Evolutionary conservation across 2,888 invertebrate species (phyloP).

Genomic region (Matsumyia berberina): DNA sequence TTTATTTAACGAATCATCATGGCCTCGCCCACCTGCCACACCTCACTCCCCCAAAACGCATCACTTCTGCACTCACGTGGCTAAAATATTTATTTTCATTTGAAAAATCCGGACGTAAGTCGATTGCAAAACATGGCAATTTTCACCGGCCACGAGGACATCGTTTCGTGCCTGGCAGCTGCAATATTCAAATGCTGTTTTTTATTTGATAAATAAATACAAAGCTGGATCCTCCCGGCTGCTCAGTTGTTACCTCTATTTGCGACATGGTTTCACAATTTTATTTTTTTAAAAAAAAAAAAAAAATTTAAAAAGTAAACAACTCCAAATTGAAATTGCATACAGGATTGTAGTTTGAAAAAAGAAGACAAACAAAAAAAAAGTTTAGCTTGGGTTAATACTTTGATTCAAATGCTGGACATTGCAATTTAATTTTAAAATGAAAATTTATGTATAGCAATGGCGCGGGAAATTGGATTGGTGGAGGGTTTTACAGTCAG

Average conservation of each 20-base stretch:
- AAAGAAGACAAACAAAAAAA: background rate
- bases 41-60: background rate
- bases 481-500: background rate
- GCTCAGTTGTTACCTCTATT: constrained; percentile 49
- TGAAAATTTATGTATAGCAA: constrained; percentile 5
- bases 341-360: background rate
- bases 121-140: constrained; percentile 35
- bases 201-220: constrained; percentile 57
- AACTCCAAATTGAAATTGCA: constrained; percentile 54
- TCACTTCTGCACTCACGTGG: background rate
- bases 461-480: constrained; percentile 30
- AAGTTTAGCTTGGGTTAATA: constrained; percentile 7
- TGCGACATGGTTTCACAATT: constrained; percentile 15
- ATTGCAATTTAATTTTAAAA: constrained; percentile 54
- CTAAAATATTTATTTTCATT: constrained; percentile 30
- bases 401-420: constrained; percentile 52
- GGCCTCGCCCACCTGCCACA: background rate
- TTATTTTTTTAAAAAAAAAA: constrained; percentile 11
- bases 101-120: constrained; percentile 10
- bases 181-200: constrained; percentile 40
- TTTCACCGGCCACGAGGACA: constrained; percentile 14
- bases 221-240: constrained; percentile 8
- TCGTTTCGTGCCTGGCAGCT: constrained; percentile 10
- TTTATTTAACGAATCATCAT: constrained; percentile 30
- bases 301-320: constrained; percentile 45